phyloP scores from a whole-genome alignment of 1,140 invertebrate genomes.

The Gryon sp. region DNA sequence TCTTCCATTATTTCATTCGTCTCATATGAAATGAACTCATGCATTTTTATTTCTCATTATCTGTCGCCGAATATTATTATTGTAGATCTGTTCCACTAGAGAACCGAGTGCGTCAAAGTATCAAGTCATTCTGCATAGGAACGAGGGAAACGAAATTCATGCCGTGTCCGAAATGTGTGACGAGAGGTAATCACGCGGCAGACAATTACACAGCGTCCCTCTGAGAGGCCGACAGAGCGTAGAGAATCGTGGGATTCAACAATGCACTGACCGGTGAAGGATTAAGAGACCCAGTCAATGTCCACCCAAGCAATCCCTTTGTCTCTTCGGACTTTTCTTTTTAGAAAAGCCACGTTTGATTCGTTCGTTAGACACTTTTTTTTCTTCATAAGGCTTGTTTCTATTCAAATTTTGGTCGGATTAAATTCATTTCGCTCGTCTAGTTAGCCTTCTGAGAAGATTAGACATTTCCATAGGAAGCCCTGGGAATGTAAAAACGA shows the following conservation, averaged over 20 bases:
- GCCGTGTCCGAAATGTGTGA: slow-evolving; percentile 51
- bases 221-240: slow-evolving; percentile 63
- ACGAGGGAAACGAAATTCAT: slow-evolving; percentile 42
- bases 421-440: background rate
- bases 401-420: too few species aligned
- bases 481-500: too few species aligned
- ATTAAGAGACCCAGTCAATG: slow-evolving; percentile 70
- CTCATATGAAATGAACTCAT: slow-evolving; percentile 31
- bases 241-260: slow-evolving; percentile 52
- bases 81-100: too few species aligned
- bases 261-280: slow-evolving; percentile 65
- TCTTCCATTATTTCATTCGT: background rate
- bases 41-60: slow-evolving; percentile 62
- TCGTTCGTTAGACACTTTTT: background rate
- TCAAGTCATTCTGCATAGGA: slow-evolving; percentile 58
- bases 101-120: slow-evolving; percentile 48
- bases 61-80: too few species aligned
- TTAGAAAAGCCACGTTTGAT: slow-evolving; percentile 56
- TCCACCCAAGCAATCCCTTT: slow-evolving; percentile 65
- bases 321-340: slow-evolving; percentile 66
- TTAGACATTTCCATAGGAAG: slow-evolving; percentile 75
- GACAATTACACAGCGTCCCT: slow-evolving; percentile 71
- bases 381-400: too few species aligned
- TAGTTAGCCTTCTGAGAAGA: slow-evolving; percentile 57
- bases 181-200: slow-evolving; percentile 69